Evolutionary conservation across 2,888 invertebrate species (phyloP).

Genomic region (Phalera bucephala): DNA sequence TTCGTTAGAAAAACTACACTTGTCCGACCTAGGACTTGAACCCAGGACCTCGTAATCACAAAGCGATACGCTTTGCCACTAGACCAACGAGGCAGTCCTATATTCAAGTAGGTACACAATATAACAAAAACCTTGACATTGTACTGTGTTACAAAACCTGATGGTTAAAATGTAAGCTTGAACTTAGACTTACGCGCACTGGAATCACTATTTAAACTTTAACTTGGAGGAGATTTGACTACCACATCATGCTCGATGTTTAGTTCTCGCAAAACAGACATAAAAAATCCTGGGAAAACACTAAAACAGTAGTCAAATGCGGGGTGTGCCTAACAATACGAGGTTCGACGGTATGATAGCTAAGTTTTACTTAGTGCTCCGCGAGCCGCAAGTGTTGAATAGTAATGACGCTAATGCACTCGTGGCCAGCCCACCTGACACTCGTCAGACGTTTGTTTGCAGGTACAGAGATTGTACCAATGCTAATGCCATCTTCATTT

Average conservation of each 20-base stretch:
- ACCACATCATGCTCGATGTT: neutral
- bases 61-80: no score
- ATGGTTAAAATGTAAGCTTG: neutral
- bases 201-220: neutral
- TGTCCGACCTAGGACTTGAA: no score
- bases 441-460: constrained; percentile 24
- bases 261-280: neutral
- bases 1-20: no score
- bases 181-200: neutral
- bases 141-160: no score
- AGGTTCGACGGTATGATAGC: neutral
- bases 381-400: constrained; percentile 12
- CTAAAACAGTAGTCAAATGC: neutral
- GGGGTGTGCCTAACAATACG: neutral
- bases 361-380: neutral
- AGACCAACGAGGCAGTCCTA: no score
- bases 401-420: constrained; percentile 15
- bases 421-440: constrained; percentile 30
- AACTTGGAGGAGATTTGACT: neutral
- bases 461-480: constrained; percentile 33
- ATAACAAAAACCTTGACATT: no score
- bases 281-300: neutral
- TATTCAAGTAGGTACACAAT: no score
- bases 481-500: constrained; percentile 54
- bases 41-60: no score